These are phyloP conservation scores for Neoitamus cyanurus DNA, from an alignment of 2,888 invertebrate genomes.

Conservation along the genomic window DNA sequence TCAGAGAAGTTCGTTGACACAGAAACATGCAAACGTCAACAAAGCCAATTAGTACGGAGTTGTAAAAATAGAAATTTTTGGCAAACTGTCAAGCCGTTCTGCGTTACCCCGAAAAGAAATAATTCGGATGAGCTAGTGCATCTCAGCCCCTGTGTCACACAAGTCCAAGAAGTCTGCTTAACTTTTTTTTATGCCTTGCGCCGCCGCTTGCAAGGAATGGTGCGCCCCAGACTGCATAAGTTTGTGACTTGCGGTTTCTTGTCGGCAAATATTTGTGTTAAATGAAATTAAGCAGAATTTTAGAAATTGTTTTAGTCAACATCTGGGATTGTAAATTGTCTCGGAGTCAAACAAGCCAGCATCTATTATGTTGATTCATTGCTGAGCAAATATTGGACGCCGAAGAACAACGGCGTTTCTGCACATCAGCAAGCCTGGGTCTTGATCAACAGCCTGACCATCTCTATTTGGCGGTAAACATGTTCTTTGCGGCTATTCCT, in stretches of 20 bases:
- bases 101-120: constrained; percentile 3
- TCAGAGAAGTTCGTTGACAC: constrained; percentile 22
- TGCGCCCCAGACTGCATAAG: neutral
- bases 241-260: neutral
- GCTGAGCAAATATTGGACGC: neutral
- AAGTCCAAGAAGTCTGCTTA: neutral
- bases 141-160: neutral
- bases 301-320: neutral
- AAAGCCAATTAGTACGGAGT: constrained; percentile 2
- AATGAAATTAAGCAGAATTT: neutral
- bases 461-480: neutral
- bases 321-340: neutral
- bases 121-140: constrained; percentile 2
- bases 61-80: constrained; percentile 40
- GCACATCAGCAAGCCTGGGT: neutral
- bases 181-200: neutral
- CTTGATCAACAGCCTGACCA: neutral
- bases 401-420: neutral
- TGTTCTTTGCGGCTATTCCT: neutral
- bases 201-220: neutral
- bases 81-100: constrained; percentile 11
- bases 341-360: neutral
- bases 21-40: constrained; percentile 30
- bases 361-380: neutral
- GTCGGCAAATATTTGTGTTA: neutral